These are phyloP conservation scores for Sprattus sprattus DNA, from an alignment of 2,113 vertebrate genomes.

Conservation along the genomic window DNA sequence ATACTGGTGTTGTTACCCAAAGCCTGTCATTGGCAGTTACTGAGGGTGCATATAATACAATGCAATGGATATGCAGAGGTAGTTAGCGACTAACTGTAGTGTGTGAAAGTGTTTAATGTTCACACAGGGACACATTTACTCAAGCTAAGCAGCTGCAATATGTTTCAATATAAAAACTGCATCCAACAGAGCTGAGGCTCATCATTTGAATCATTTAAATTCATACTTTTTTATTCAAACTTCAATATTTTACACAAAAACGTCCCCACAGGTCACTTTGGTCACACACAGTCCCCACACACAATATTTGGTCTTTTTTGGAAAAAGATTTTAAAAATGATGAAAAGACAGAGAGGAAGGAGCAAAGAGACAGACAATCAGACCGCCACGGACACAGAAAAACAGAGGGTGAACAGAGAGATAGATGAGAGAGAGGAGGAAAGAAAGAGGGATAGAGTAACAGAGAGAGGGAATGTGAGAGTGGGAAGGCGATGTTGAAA, in stretches of 20 bases:
- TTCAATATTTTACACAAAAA: not conserved
- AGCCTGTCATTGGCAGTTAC: not conserved
- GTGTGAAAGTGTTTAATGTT: not conserved
- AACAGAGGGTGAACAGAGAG: not conserved
- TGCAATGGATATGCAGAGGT: not conserved
- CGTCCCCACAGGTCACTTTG: not conserved
- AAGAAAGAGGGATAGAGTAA: not conserved
- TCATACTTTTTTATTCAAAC: not conserved
- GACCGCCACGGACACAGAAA: not conserved
- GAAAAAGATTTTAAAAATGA: not conserved
- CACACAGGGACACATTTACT: too few species aligned
- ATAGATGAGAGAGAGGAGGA: not conserved
- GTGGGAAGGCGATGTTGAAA: conserved; percentile 51
- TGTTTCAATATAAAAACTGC: not conserved
- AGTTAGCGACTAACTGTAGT: not conserved
- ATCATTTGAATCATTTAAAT: too few species aligned
- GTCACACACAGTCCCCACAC: not conserved
- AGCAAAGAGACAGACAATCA: not conserved
- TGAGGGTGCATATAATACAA: not conserved
- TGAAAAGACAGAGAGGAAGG: not conserved
- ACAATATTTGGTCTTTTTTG: not conserved
- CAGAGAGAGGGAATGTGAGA: conserved; percentile 1
- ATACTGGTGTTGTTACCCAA: not conserved
- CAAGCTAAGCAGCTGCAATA: not conserved
- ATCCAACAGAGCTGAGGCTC: too few species aligned